Evolutionary conservation across 2,113 vertebrate species (phyloP).

Genomic region (Laticauda colubrina): DNA sequence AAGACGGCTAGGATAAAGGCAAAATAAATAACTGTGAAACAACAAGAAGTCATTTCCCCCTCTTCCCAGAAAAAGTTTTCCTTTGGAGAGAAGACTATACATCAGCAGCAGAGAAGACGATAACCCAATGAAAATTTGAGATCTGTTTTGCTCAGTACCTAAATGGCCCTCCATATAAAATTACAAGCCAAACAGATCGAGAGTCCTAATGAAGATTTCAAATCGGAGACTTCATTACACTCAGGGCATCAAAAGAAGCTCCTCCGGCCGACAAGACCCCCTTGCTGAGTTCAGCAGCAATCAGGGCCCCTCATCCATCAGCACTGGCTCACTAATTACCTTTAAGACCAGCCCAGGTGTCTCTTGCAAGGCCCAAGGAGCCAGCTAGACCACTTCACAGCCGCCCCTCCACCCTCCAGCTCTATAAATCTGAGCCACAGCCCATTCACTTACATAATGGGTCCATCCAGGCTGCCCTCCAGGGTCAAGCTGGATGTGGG

Average conservation of each 20-base stretch:
- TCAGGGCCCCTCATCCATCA: slow-evolving; percentile 21
- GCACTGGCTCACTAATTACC: slow-evolving; percentile 27
- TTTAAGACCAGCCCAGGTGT: slow-evolving; percentile 20
- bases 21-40: slow-evolving; percentile 8
- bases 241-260: not conserved
- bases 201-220: not conserved
- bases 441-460: slow-evolving; percentile 27
- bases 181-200: not conserved
- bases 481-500: slow-evolving; percentile 18
- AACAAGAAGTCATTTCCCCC: not conserved
- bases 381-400: slow-evolving; percentile 7
- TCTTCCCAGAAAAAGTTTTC: not conserved
- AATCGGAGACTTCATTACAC: slow-evolving; percentile 13
- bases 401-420: not conserved
- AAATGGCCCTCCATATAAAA: not conserved
- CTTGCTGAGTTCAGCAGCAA: slow-evolving; percentile 3
- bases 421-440: slow-evolving; percentile 24
- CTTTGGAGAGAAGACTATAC: not conserved
- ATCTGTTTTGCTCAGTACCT: not conserved
- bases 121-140: not conserved
- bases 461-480: slow-evolving; percentile 11
- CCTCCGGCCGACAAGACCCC: not conserved
- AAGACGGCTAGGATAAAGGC: not conserved
- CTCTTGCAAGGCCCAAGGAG: slow-evolving; percentile 20
- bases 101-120: not conserved